A percentile compares a stretch with the other conserved stretches of the same genome.
Conservation (phyloP, 2,888 invertebrate species). For the Gymnocheta viridis region DNA sequence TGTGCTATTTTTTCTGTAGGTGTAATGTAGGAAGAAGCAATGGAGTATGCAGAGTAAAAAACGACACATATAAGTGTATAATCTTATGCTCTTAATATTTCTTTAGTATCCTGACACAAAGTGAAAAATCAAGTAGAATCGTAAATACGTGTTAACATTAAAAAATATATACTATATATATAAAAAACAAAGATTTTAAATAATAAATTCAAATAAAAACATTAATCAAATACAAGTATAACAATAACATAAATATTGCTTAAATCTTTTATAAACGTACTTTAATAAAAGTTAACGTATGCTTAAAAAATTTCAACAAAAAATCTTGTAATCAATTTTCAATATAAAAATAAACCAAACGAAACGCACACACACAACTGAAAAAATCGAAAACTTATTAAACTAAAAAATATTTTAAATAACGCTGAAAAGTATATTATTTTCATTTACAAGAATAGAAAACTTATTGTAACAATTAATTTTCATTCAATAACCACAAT, state of each 20-base stretch:
- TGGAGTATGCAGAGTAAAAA: slow-evolving; percentile 25
- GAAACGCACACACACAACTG: slow-evolving; percentile 40
- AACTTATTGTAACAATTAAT: slow-evolving; percentile 28
- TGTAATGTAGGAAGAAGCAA: slow-evolving; percentile 32
- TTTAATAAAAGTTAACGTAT: slow-evolving; percentile 52
- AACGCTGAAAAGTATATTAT: slow-evolving; percentile 1
- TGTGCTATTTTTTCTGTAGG: slow-evolving; percentile 52
- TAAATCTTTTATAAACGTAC: slow-evolving; percentile 10
- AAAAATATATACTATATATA: slow-evolving; percentile 2
- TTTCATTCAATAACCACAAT: slow-evolving; percentile 41
- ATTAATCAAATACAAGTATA: not conserved
- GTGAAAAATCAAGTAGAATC: slow-evolving; percentile 66
- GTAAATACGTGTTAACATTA: slow-evolving; percentile 6
- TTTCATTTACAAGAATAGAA: not conserved
- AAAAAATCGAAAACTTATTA: not conserved
- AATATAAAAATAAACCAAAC: not conserved
- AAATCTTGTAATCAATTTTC: slow-evolving; percentile 19
- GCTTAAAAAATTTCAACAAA: slow-evolving; percentile 49
- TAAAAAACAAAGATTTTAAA: slow-evolving; percentile 8
- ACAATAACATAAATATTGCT: not conserved
- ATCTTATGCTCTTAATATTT: slow-evolving; percentile 59
- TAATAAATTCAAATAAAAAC: not conserved
- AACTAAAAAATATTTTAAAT: not conserved
- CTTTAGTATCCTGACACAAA: slow-evolving; percentile 54
- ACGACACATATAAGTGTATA: slow-evolving; percentile 50